Evolutionary conservation across 2,113 vertebrate species (phyloP), one percentile per base, ranked within the genome.

Genomic region (Piliocolobus tephrosceles): DNA sequence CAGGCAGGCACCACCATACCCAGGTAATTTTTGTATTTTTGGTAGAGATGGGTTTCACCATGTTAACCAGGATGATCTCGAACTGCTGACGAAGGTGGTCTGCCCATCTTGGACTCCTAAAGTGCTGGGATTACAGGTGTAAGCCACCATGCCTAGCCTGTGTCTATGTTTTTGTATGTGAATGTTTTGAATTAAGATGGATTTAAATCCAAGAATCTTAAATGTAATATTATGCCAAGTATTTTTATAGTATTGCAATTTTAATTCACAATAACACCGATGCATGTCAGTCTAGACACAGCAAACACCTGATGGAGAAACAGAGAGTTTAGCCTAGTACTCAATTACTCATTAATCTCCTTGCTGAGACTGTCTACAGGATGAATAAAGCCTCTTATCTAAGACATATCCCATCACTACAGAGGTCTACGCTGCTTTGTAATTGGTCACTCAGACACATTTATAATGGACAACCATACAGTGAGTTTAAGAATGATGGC

Each of bases 401-500:
- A 58, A 95, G 76, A 85, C 25, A 47, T 40, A 73, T n/a, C 4
- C 38, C 14, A 64, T 18, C 61, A 55, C 43, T 43, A 90, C 43
- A 88, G 70, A 96, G 25, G 58, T 72, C 9, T 88, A 38, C 18
- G 50, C 18, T 96, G 64, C 50, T 91, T 94, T 94, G 22, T 47
- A 94, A 80, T 30, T 97, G 66, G 45, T 72, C 17, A 64, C 35
- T 32, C 17, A 93, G 66, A 70, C 40, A 57, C 91, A 93, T 96
- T 92, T 94, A 47, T 89, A 92, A 92, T 88, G 57, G 13, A 79
- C 47, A 87, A 88, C 20, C 5, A 38, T n/a, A 55, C 18, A 64
- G 14, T 32, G 52, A 47, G 45, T 70, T 68, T 87, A 95, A 90
- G 81, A 97, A 91, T 75, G 43, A 96, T 93, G 75, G 25, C 27